A percentile compares a stretch with the other conserved stretches of the same genome.
Evolutionary conservation across 2,888 invertebrate species (phyloP).

Genomic region (Subacronicta megacephala): DNA sequence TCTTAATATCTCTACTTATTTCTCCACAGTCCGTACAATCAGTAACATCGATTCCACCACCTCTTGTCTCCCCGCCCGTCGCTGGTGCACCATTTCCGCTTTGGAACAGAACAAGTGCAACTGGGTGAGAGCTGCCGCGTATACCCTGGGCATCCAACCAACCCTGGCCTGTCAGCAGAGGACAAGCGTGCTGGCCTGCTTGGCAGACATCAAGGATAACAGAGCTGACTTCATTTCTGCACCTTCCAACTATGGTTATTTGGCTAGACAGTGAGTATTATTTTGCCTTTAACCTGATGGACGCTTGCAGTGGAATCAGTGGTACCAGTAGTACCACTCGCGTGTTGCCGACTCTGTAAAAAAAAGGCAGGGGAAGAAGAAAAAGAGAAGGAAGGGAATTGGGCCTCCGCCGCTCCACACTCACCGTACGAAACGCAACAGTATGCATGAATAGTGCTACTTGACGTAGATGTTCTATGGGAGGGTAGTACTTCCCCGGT

Average conservation of each 20-base stretch:
- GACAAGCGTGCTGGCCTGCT: constrained; percentile 84
- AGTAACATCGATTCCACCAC: constrained; percentile 63
- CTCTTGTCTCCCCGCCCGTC: constrained; percentile 76
- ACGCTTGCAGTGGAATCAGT: no score
- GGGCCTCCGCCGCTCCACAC: no score
- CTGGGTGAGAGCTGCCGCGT: constrained; percentile 89
- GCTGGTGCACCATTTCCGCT: constrained; percentile 90
- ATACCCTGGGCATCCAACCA: constrained; percentile 90
- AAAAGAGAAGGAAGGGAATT: no score
- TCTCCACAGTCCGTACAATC: constrained; percentile 72
- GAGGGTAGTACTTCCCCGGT: no score
- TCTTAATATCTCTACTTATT: no score
- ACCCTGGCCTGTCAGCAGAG: constrained; percentile 86
- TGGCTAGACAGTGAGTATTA: constrained; percentile 90
- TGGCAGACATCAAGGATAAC: constrained; percentile 84
- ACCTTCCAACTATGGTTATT: constrained; percentile 91
- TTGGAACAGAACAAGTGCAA: constrained; percentile 90
- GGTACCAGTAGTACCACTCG: no score
- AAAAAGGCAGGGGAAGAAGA: no score
- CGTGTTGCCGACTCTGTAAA: no score
- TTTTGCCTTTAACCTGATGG: no score
- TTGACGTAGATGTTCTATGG: no score
- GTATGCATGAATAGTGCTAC: no score
- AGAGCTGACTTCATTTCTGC: constrained; percentile 90
- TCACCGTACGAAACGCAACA: no score